A percentile compares a stretch with the other conserved stretches of the same genome.
These are phyloP conservation scores for Molossus alvarezi DNA, from an alignment of 2,797 vertebrate genomes.

Conservation along the genomic window DNA sequence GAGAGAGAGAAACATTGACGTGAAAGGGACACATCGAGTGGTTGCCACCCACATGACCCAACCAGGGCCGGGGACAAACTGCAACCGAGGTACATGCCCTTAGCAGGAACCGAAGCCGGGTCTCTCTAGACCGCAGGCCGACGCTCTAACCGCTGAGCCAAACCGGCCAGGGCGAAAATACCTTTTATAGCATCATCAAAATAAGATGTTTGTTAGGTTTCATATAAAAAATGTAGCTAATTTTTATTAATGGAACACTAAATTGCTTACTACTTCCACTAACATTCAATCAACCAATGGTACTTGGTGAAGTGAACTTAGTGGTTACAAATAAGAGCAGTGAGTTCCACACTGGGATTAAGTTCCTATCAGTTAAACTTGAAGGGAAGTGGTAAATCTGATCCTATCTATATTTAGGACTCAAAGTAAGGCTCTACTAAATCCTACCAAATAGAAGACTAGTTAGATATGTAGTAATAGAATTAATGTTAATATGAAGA, in stretches of 20 bases:
- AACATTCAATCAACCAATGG: neutral
- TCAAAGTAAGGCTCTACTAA: slow-evolving; percentile 16
- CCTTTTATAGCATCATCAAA: slow-evolving; percentile 53
- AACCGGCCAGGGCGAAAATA: neutral
- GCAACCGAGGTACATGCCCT: too few relatives aligned
- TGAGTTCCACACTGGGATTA: neutral
- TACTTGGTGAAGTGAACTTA: neutral
- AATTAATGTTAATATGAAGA: slow-evolving; percentile 48
- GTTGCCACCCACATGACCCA: too few relatives aligned
- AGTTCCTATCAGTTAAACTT: slow-evolving; percentile 7
- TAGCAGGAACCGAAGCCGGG: too few relatives aligned
- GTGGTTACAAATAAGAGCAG: neutral
- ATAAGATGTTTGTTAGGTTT: slow-evolving; percentile 39
- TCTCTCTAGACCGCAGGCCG: too few relatives aligned
- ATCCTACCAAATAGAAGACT: neutral
- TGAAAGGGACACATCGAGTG: too few relatives aligned
- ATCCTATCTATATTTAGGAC: neutral
- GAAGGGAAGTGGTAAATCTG: neutral
- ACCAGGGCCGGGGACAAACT: too few relatives aligned
- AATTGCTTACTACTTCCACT: slow-evolving; percentile 11
- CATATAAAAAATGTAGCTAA: neutral
- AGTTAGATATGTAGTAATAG: neutral
- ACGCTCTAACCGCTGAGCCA: too few relatives aligned
- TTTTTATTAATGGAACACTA: slow-evolving; percentile 29
- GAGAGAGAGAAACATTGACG: too few relatives aligned